Conservation (phyloP, 2,113 vertebrate genomes). For the Synodontis membranacea region DNA sequence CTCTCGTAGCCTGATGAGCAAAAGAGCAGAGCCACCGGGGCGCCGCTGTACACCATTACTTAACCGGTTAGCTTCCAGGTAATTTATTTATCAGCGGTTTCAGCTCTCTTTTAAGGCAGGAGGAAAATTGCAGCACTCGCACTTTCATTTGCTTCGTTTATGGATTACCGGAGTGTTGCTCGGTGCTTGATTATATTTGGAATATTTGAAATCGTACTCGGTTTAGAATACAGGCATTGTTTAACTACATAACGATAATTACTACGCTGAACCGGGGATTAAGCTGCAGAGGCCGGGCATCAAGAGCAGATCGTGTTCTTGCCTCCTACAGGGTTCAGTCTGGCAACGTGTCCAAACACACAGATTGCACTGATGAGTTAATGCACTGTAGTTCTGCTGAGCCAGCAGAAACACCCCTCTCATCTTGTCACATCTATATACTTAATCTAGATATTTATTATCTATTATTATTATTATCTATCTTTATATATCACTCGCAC, state of each 20-base stretch:
- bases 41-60: background rate
- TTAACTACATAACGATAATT: background rate
- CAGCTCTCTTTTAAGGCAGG: background rate
- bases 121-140: background rate
- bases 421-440: slow-evolving; percentile 12
- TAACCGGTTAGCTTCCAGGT: background rate
- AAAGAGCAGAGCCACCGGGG: background rate
- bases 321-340: slow-evolving; percentile 34
- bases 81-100: background rate
- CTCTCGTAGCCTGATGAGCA: background rate
- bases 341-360: slow-evolving; percentile 38
- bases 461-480: too few relatives aligned
- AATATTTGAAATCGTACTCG: background rate
- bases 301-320: slow-evolving; percentile 47
- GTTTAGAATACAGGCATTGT: background rate
- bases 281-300: slow-evolving; percentile 5
- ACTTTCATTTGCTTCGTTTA: background rate
- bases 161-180: background rate
- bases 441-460: slow-evolving; percentile 23
- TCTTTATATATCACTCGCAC: background rate
- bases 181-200: background rate
- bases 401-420: slow-evolving; percentile 22
- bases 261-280: background rate
- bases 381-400: slow-evolving; percentile 33
- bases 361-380: slow-evolving; percentile 31